Evolutionary conservation across 2,113 vertebrate species (phyloP).

Genomic region (Rhea americana): DNA sequence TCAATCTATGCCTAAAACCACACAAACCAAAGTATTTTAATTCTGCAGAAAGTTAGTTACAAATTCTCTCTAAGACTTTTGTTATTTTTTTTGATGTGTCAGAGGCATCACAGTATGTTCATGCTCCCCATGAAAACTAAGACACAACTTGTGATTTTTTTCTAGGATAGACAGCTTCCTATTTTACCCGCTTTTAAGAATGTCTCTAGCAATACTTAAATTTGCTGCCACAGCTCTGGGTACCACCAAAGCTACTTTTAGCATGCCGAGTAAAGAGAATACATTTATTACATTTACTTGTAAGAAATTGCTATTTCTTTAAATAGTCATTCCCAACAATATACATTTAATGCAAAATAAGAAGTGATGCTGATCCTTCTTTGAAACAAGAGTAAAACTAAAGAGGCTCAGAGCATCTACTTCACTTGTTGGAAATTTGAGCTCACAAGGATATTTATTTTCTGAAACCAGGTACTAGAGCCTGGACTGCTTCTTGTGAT

Average conservation of each 20-base stretch:
- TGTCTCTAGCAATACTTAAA: background rate
- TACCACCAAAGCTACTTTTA: background rate
- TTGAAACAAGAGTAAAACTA: background rate
- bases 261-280: background rate
- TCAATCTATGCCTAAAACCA: background rate
- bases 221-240: background rate
- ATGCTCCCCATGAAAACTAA: background rate
- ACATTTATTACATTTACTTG: background rate
- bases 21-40: background rate
- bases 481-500: background rate
- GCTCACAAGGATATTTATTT: background rate
- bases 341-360: background rate
- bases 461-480: slow-evolving; percentile 27
- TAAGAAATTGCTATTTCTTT: background rate
- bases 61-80: background rate
- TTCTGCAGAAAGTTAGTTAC: background rate
- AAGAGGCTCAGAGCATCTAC: background rate
- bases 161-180: background rate
- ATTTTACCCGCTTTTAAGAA: background rate
- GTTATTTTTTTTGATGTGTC: background rate
- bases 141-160: background rate
- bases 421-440: slow-evolving; percentile 8
- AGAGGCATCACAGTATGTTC: background rate
- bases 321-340: background rate
- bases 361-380: background rate